Evolutionary conservation across 2,113 vertebrate species (phyloP), one percentile per base, ranked within the genome.

Genomic region (Anas platyrhynchos): DNA sequence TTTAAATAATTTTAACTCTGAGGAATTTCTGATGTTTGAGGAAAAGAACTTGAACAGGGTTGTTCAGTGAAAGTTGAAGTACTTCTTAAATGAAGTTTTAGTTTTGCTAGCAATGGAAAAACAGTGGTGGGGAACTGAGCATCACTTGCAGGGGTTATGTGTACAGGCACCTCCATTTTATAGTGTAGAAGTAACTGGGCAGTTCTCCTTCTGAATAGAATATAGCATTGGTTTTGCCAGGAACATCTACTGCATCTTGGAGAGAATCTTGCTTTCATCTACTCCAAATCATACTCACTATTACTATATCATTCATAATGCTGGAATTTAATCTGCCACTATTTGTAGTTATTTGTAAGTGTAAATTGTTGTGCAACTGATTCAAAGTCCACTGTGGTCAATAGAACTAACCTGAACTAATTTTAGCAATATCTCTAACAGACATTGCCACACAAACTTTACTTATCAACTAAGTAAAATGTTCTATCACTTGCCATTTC

Each of bases 281-380:
- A 65, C 9, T 62, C 3, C 26, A 81, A 85, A 88, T 25, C 8
- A n/a, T 48, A 18, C 5, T 55, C 9, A 34, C 46, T 65, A 58
- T 32, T 18, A 15, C 13, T 25, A 7, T 46, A 36, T 32, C 3
- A 2, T 85, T 52, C 0, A 0, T 58, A 59, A 11, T 16, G 7
- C 6, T 54, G 46, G 17, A 14, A 77, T n/a, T 11, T 52, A 44
- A 46, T 68, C 32, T 83, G 17, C 29, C 25, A 69, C 6, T 10
- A 54, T 36, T 59, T 18, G 9, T 16, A 65, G 21, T 62, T 4
- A 21, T 56, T 62, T 74, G 48, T 29, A 77, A 63, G 9, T 36
- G 15, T 31, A 65, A 74, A 48, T 65, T 50, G 1, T 27, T 62
- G 15, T 69, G 25, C 41, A 36, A 9, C 10, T n/a, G 20, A 50